Base-by-base conservation (phyloP, 2,797 vertebrate species). In the Lithobates sylvaticus region DNA sequence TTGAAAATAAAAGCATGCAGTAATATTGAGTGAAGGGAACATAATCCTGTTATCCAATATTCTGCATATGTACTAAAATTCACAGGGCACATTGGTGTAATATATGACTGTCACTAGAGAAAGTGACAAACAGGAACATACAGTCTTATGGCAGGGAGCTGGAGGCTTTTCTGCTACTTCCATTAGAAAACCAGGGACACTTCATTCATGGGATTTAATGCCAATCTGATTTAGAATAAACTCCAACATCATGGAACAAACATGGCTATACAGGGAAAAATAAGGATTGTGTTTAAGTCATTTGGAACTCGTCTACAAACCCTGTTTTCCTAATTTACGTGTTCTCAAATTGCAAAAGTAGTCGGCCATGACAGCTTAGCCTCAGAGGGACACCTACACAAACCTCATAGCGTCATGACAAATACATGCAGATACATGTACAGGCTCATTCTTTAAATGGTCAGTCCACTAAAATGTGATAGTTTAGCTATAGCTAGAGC, bases 181-280 rank as follows among this genome's bases (percentile, higher is more conserved):
- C 86, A 88, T 44, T 83, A 81, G 32, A 34, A 54, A 72, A 65
- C 61, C 68, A 10, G 34, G 78, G 89, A 68, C 74, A 88, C 42
- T 21, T 36, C 75, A 71, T 84, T 73, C 73, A 27, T 1, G 23
- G 61, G n/a, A 64, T 68, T 34, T 39, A 15, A 26, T 69, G 82
- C 64, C 73, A 74, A 69, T 84, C 21, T 84, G 82, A 67, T 67
- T 75, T 68, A 72, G 58, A 36, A 67, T 39, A 18, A 10, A 50
- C 26, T 67, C 27, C 47, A 76, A 65, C 44, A 7, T 50, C 23
- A 39, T 21, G n/a, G 10, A 76, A 34, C 9, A 29, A 4, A 21
- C 42, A 29, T 44, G 34, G 54, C n/a, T 67, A 44, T 65, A 65
- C 18, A 12, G 61, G 26, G 16, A 36, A 70, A 50, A 69, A 34